Conservation (phyloP, 2,113 vertebrate genomes). For the Campylorhamphus procurvoides region DNA sequence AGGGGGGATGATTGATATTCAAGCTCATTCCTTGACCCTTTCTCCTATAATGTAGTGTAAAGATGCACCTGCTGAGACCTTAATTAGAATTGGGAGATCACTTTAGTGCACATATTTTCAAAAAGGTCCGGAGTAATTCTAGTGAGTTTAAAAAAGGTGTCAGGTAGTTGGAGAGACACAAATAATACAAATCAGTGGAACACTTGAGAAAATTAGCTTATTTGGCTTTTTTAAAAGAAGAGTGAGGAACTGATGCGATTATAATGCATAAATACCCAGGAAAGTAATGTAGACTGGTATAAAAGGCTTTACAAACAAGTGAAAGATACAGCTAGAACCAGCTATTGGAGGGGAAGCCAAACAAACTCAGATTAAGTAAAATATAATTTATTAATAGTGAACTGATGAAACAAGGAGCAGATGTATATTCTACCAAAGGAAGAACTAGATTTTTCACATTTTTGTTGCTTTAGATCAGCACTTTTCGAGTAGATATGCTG, state of each 20-base stretch:
- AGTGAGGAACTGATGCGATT: not conserved
- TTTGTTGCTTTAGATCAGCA: not conserved
- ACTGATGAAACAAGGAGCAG: not conserved
- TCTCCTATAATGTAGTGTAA: not conserved
- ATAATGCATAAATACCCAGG: not conserved
- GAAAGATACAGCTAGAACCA: not conserved
- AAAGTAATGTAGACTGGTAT: not conserved
- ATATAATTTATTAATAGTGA: not conserved
- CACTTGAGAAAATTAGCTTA: not conserved
- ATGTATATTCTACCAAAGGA: not conserved
- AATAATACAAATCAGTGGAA: not conserved
- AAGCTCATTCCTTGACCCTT: not conserved
- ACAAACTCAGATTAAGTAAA: not conserved
- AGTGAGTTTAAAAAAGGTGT: not conserved
- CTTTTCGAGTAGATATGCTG: not conserved
- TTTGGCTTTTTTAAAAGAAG: not conserved
- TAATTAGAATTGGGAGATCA: not conserved
- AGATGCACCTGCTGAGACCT: not conserved
- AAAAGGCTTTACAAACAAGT: not conserved
- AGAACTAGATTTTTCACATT: not conserved
- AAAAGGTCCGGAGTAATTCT: not conserved
- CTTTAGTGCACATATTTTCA: not conserved
- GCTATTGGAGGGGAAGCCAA: not conserved
- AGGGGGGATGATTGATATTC: not conserved
- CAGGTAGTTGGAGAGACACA: not conserved